Conservation (phyloP, 2,888 invertebrate species). For the Sarcophaga caerulescens region DNA sequence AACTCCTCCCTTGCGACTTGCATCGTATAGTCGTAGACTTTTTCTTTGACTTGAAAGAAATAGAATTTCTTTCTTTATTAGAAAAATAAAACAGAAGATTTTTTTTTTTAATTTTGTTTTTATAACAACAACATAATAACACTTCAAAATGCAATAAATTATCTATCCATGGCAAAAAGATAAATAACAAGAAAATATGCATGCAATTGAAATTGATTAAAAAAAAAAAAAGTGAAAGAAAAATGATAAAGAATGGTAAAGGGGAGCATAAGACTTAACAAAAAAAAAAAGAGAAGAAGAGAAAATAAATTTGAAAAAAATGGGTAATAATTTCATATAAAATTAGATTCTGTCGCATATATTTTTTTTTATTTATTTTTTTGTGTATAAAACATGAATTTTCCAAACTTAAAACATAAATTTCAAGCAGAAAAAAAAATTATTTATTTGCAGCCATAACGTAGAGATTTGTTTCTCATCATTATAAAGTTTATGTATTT, state of each 20-base stretch:
- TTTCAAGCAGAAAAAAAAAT: neutral
- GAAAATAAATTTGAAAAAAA: neutral
- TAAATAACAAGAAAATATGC: slow-evolving; percentile 53
- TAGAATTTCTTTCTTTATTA: neutral
- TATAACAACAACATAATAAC: slow-evolving; percentile 63
- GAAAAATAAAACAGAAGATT: neutral
- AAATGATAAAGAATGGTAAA: too few relatives aligned
- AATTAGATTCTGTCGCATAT: neutral
- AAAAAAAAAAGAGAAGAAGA: neutral
- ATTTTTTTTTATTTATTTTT: neutral
- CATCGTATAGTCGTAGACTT: neutral
- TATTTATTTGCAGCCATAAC: slow-evolving; percentile 16
- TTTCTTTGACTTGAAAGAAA: slow-evolving; percentile 45
- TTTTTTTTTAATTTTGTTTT: slow-evolving; percentile 13
- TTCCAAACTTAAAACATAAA: neutral
- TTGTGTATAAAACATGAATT: neutral
- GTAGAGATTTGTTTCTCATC: slow-evolving; percentile 2
- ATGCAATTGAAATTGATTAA: slow-evolving; percentile 58
- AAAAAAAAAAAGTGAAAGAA: slow-evolving; percentile 13
- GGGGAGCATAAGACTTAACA: neutral
- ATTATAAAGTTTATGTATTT: too few relatives aligned
- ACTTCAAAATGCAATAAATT: slow-evolving; percentile 69
- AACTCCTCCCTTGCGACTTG: neutral
- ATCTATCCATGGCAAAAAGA: slow-evolving; percentile 66
- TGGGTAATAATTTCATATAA: neutral